Conservation (phyloP, 2,797 vertebrate species). For the Botia kubotai region DNA sequence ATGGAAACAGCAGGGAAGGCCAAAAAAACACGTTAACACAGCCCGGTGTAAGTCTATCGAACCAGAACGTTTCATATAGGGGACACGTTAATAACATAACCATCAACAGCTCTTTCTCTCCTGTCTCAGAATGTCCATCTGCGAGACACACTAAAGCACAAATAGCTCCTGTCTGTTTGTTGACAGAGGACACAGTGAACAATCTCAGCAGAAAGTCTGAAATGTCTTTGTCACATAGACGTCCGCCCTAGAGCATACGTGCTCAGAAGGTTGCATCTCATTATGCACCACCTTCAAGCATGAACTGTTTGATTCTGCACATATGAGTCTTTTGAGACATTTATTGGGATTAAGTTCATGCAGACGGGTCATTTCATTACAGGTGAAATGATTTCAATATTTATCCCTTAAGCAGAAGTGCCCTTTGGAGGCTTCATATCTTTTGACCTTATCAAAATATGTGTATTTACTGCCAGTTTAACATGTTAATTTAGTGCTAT, state of each 20-base stretch:
- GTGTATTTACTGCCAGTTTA: neutral
- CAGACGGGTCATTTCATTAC: conserved; percentile 28
- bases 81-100: conserved; percentile 6
- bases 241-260: conserved; percentile 23
- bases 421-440: conserved; percentile 15
- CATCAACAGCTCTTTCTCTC: neutral
- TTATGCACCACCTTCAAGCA: conserved; percentile 43
- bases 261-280: conserved; percentile 41
- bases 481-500: neutral
- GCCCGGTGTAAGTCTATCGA: conserved; percentile 14
- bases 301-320: conserved; percentile 34
- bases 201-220: conserved; percentile 39
- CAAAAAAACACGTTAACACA: conserved; percentile 13
- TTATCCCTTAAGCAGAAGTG: conserved; percentile 24
- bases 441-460: conserved; percentile 17
- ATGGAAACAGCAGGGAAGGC: conserved; percentile 22
- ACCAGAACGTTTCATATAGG: conserved; percentile 28
- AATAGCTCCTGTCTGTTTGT: conserved; percentile 13
- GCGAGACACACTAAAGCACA: neutral
- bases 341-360: conserved; percentile 36
- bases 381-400: conserved; percentile 41
- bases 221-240: conserved; percentile 47
- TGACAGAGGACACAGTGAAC: conserved; percentile 20
- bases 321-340: neutral
- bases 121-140: conserved; percentile 12